Percentiles rank a stretch among this genome's conserved stretches.
These are phyloP conservation scores for Lutraria rhynchaena DNA, from an alignment of 1,140 invertebrate species.

Conservation along the genomic window DNA sequence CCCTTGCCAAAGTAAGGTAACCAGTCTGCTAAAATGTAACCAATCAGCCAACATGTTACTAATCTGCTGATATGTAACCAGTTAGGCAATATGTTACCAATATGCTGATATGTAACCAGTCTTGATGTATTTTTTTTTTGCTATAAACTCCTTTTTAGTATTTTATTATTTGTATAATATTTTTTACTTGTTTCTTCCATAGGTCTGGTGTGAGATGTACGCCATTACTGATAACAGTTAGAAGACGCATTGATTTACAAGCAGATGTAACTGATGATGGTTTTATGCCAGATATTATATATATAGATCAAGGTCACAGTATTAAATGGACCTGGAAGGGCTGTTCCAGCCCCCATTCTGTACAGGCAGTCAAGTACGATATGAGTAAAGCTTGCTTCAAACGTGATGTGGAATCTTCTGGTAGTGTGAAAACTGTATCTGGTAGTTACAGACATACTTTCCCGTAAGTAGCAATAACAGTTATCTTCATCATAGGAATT, in stretches of 20 bases:
- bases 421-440: constrained; percentile 64
- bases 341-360: constrained; percentile 74
- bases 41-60: too few relatives aligned
- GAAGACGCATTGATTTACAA: constrained; percentile 69
- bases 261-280: constrained; percentile 78
- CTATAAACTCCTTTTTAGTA: too few relatives aligned
- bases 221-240: constrained; percentile 75
- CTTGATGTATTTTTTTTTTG: too few relatives aligned
- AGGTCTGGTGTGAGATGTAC: constrained; percentile 78
- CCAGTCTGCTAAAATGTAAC: too few relatives aligned
- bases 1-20: too few relatives aligned
- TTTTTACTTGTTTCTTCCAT: constrained; percentile 16
- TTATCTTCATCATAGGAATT: too few relatives aligned
- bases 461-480: too few relatives aligned
- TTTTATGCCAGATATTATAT: constrained; percentile 76
- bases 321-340: constrained; percentile 80
- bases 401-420: constrained; percentile 63
- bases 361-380: constrained; percentile 76
- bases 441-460: constrained; percentile 73
- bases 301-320: constrained; percentile 78
- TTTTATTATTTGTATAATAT: too few relatives aligned
- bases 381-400: constrained; percentile 71
- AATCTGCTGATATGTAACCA: too few relatives aligned
- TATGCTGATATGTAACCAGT: too few relatives aligned
- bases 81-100: too few relatives aligned